Base-by-base conservation (phyloP, 2,797 vertebrate genomes). In the Phylloscopus collybita region DNA sequence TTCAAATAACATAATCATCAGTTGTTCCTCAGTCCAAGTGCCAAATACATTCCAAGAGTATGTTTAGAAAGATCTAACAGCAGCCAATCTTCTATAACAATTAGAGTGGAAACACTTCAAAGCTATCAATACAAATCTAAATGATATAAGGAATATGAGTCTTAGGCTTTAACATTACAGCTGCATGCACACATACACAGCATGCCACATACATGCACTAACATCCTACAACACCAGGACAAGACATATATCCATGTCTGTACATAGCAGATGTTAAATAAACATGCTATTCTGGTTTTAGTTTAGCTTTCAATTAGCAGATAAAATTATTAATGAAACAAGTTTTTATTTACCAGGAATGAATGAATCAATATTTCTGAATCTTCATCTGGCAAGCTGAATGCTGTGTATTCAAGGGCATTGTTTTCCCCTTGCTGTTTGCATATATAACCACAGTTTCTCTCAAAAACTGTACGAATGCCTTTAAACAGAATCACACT, bases 361-460 rank as follows among this genome's bases (percentile, higher is more conserved):
- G 98, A 98, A 65, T 97, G 97, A 86, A 98, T 98, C 97, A 98
- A 97, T 95, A 98, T 97, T 97, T 98, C 98, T 76, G 98, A 98
- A 93, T 98, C 98, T 97, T 98, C 98, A 94, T 97, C 94, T 95
- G 98, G 98, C 90, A 98, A 96, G 51, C 92, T 97, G 95, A 98
- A 98, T 57, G 98, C 98, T 57, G 98, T 97, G 86, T 98, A 98
- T 95, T 98, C 98, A 95, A 97, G 92, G 96, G 97, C 98, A 92
- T 98, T 98, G 91, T 97, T 98, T 96, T 99, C 98, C 84, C 97
- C 97, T 93, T 98, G 98, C 91, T 98, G 98, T 95, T 99, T 99
- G 95, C 98, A 99, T 97, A 99, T 97, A 96, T 98, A 99, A 96
- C 98, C 98, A 98, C 99, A 99, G 98, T 99, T 99, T 96, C 99